Base-by-base conservation (phyloP, 1,140 invertebrate species). In the Anoplolepis gracilipes region DNA sequence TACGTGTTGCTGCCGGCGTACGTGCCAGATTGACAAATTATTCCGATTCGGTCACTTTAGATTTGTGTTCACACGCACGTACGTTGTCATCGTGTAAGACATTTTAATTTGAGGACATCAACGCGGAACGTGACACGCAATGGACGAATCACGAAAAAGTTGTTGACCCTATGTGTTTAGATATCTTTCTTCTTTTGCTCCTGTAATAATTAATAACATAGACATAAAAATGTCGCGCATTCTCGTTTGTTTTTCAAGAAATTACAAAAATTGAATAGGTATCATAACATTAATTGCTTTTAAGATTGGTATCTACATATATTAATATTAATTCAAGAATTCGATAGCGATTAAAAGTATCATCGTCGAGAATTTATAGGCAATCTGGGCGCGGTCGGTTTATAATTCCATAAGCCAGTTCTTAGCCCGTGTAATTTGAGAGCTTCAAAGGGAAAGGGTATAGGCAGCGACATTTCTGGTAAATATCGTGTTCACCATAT, bases 401-500 rank as follows among this genome's bases (percentile, higher is more conserved):
- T n/a, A 28, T 81, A 81, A 72, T 57, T 39, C 19, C 36, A 49
- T 30, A 67, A 69, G 36, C 46, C 61, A 65, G 6, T 64, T 59
- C 36, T 46, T 59, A 49, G 28, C 61, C 36, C 59, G 28, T 64
- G 88, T 87, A 87, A 90, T 87, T 85, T 75, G 77, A 90, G 59
- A 61, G 16, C 64, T 65, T 53, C 55, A 75, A n/a, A n/a, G 8
- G 28, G 81, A 92, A 92, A 92, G 88, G 85, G 86, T 88, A n/a
- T n/a, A 92, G 79, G 33, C 87, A 82, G 59, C 87, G 92, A 92
- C 91, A 92, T 93, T 93, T 93, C 77, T 84, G 61, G 85, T 84
- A 89, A 90, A 92, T 91, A 92, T 88, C 87, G 87, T 76, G 85
- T 72, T 67, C 57, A 70, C 88, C 89, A 85, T 85, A 78, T 69